Conservation (phyloP, 2,888 invertebrate species). For the Ametastegia equiseti region DNA sequence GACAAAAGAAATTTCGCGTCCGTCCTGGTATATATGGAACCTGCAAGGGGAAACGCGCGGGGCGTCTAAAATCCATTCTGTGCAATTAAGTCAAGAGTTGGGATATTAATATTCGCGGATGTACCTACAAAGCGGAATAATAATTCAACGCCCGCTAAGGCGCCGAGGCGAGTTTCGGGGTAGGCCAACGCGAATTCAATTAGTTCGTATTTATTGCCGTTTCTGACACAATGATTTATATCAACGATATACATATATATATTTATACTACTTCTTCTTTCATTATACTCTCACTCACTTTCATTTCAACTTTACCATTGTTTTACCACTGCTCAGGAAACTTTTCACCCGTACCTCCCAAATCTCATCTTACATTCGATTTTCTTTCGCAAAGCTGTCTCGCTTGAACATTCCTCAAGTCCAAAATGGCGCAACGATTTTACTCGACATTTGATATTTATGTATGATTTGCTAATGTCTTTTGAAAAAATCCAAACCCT, state of each 20-base stretch:
- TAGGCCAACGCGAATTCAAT: slow-evolving; percentile 70
- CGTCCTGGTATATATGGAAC: slow-evolving; percentile 37
- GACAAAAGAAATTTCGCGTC: slow-evolving; percentile 62
- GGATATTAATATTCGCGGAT: slow-evolving; percentile 73
- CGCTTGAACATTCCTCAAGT: background rate
- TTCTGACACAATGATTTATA: slow-evolving; percentile 64
- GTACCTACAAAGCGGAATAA: slow-evolving; percentile 72
- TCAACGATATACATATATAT: too few relatives aligned
- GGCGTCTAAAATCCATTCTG: slow-evolving; percentile 68
- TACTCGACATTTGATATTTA: too few relatives aligned
- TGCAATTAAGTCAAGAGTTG: slow-evolving; percentile 72
- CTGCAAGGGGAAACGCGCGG: slow-evolving; percentile 43
- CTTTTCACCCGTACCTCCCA: background rate
- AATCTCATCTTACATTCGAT: background rate
- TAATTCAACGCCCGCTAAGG: slow-evolving; percentile 66
- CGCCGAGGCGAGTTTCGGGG: slow-evolving; percentile 61
- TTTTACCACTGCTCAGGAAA: slow-evolving; percentile 6
- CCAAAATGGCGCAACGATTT: too few relatives aligned
- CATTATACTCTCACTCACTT: slow-evolving; percentile 60
- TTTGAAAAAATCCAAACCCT: too few relatives aligned
- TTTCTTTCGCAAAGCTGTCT: background rate
- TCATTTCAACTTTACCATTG: slow-evolving; percentile 31
- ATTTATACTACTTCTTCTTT: too few relatives aligned
- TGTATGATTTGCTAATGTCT: too few relatives aligned
- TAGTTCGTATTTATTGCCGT: slow-evolving; percentile 70